A percentile compares a stretch with the other conserved stretches of the same genome.
These are phyloP conservation scores for Epirrhoe alternata DNA, from an alignment of 2,888 invertebrate genomes.

Conservation along the genomic window DNA sequence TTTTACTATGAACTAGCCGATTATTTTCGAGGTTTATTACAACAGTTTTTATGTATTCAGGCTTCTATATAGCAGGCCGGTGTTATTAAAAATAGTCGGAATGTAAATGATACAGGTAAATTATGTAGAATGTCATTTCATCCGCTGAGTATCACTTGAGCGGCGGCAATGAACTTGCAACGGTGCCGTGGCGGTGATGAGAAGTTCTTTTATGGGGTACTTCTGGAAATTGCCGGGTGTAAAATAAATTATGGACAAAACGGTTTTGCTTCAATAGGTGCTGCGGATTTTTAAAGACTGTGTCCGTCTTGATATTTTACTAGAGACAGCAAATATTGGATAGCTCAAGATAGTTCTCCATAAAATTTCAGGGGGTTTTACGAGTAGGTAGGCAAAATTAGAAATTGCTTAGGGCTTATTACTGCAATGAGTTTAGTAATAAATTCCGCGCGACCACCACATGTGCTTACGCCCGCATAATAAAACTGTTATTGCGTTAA, in stretches of 20 bases:
- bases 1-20: slow-evolving; percentile 22
- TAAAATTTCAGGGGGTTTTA: not conserved
- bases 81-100: slow-evolving; percentile 12
- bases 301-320: not conserved
- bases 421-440: not conserved
- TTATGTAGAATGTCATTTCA: slow-evolving; percentile 12
- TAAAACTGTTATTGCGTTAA: slow-evolving; percentile 55
- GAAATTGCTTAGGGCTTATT: not conserved
- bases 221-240: slow-evolving; percentile 11
- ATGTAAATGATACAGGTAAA: slow-evolving; percentile 7
- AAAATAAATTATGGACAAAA: slow-evolving; percentile 16
- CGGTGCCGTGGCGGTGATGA: slow-evolving; percentile 6
- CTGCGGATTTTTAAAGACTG: slow-evolving; percentile 4
- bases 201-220: slow-evolving; percentile 16
- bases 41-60: slow-evolving; percentile 10
- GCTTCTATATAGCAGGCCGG: not conserved
- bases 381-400: not conserved
- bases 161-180: slow-evolving; percentile 17
- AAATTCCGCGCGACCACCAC: not conserved
- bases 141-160: slow-evolving; percentile 4
- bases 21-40: slow-evolving; percentile 19
- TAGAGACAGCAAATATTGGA: not conserved
- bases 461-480: slow-evolving; percentile 40
- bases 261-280: slow-evolving; percentile 4
- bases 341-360: not conserved